phyloP scores from a whole-genome alignment of 92 coral and sea anemone species.

The Parazoanthus atlanticus region DNA sequence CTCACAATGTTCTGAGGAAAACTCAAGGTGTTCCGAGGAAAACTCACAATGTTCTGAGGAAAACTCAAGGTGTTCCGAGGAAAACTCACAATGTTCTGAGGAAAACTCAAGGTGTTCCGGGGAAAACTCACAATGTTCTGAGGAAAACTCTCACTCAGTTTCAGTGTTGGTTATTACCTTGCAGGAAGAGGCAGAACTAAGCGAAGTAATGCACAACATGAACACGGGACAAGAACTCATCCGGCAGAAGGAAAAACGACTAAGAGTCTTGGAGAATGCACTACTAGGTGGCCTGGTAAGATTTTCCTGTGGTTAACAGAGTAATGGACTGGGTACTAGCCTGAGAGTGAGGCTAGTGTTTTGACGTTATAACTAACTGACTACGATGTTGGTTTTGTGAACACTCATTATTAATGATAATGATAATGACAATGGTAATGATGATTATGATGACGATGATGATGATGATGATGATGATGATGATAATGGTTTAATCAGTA shows the following conservation, averaged over 20 bases:
- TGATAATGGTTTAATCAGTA: too few species aligned
- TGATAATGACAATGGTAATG: too few species aligned
- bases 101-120: too few species aligned
- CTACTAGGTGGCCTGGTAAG: constrained; percentile 86
- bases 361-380: not conserved
- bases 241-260: constrained; percentile 92
- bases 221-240: constrained; percentile 91
- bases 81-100: too few species aligned
- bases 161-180: not conserved
- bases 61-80: too few species aligned
- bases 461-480: too few species aligned
- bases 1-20: too few species aligned
- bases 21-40: too few species aligned
- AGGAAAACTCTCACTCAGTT: not conserved
- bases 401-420: too few species aligned
- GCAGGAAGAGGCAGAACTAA: constrained; percentile 95
- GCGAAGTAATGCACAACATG: constrained; percentile 93
- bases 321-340: not conserved
- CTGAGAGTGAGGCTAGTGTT: not conserved
- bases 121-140: not conserved
- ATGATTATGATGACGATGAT: too few species aligned
- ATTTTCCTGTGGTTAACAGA: not conserved
- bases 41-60: too few species aligned
- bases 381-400: too few species aligned
- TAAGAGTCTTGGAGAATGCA: constrained; percentile 89